Conservation (phyloP, 2,888 invertebrate genomes). For the Galerucella calmariensis region DNA sequence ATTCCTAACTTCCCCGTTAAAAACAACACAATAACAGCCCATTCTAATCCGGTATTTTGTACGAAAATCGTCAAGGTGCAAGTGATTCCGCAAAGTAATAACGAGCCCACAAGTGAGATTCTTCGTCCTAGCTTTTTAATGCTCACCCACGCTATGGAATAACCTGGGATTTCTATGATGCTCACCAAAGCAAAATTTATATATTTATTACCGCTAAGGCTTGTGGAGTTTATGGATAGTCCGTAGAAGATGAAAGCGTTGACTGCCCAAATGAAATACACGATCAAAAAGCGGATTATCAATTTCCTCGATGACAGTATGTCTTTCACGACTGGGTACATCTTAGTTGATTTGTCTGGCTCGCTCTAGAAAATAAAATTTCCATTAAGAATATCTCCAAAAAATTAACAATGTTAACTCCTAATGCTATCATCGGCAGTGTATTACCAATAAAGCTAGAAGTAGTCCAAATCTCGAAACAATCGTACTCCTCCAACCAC, state of each 20-base stretch:
- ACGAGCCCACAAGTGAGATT: conserved; percentile 66
- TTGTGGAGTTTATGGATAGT: conserved; percentile 74
- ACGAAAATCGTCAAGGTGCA: conserved; percentile 69
- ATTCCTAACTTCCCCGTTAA: conserved; percentile 74
- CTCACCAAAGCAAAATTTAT: conserved; percentile 74
- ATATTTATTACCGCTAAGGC: conserved; percentile 75
- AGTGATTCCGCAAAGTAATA: conserved; percentile 64
- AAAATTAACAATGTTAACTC: no score
- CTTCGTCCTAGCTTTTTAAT: conserved; percentile 68
- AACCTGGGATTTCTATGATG: conserved; percentile 72
- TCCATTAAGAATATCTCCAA: neutral
- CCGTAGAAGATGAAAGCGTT: conserved; percentile 78
- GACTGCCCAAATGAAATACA: conserved; percentile 66
- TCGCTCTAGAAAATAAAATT: neutral
- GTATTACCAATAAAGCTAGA: no score
- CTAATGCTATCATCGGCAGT: no score
- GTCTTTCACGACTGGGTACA: conserved; percentile 63
- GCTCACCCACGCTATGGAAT: conserved; percentile 67
- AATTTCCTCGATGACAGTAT: conserved; percentile 65
- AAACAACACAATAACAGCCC: conserved; percentile 70
- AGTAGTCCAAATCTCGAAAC: no score
- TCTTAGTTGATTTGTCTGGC: conserved; percentile 53
- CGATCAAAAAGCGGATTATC: conserved; percentile 61
- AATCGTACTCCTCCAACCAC: no score
- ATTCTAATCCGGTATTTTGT: conserved; percentile 57